Evolutionary conservation across 2,113 vertebrate genomes (phyloP).

Genomic region (Melanostigma gelatinosum): DNA sequence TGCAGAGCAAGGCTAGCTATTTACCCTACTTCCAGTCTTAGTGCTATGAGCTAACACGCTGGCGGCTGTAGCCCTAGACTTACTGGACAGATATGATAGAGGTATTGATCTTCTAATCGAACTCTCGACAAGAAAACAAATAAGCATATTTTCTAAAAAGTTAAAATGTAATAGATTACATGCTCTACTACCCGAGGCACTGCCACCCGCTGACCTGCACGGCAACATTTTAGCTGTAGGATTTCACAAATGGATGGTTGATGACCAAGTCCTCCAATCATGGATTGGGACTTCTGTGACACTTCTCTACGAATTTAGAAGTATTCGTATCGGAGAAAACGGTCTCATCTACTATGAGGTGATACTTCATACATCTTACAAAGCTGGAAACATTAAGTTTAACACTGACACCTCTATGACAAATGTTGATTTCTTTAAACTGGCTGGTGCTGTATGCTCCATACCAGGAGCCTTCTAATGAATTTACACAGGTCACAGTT

Average conservation of each 20-base stretch:
- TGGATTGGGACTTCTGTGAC: background rate
- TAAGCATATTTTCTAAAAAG: background rate
- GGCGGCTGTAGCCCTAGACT: background rate
- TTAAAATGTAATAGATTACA: background rate
- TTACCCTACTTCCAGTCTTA: background rate
- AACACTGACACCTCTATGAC: slow-evolving; percentile 58
- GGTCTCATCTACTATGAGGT: background rate
- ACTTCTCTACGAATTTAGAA: background rate
- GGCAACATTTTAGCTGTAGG: background rate
- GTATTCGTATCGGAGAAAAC: background rate
- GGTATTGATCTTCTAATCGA: background rate
- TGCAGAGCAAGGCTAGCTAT: background rate
- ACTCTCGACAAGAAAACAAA: background rate
- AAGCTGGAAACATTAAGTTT: slow-evolving; percentile 14
- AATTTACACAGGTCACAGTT: slow-evolving; percentile 69
- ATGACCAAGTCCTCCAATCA: background rate
- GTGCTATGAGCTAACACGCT: background rate
- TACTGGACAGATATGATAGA: background rate
- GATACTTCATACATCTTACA: slow-evolving; percentile 8
- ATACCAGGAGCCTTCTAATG: slow-evolving; percentile 63
- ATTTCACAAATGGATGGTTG: background rate
- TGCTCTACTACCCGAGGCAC: background rate
- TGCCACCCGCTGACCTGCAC: background rate
- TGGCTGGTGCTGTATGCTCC: slow-evolving; percentile 30
- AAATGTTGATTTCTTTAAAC: slow-evolving; percentile 49